Evolutionary conservation across 2,797 vertebrate genomes (phyloP).

Genomic region (Micropoecilia bifurca): DNA sequence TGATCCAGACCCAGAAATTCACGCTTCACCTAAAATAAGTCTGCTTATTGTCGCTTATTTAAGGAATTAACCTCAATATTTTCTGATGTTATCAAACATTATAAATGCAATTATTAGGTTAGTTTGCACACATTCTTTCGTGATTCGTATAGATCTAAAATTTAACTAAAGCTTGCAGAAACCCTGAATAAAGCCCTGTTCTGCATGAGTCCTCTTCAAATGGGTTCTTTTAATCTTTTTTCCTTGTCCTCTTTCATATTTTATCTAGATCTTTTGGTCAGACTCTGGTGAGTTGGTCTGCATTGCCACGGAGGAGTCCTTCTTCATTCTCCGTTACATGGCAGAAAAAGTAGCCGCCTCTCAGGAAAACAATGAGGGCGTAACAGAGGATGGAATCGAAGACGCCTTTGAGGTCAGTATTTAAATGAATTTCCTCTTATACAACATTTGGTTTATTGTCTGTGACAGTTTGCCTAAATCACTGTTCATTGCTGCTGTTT

Average conservation of each 20-base stretch:
- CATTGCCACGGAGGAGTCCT: slow-evolving; percentile 98
- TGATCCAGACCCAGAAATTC: not conserved
- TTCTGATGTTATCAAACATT: not conserved
- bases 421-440: not conserved
- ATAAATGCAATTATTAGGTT: not conserved
- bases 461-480: not conserved
- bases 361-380: slow-evolving; percentile 95
- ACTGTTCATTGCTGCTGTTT: not conserved
- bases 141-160: not conserved
- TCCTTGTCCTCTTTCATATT: not conserved
- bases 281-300: slow-evolving; percentile 98
- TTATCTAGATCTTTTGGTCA: slow-evolving; percentile 95
- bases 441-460: not conserved
- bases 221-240: not conserved
- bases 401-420: slow-evolving; percentile 94
- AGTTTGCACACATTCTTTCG: not conserved
- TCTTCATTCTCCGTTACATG: slow-evolving; percentile 97
- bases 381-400: slow-evolving; percentile 98
- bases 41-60: not conserved
- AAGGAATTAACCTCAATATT: not conserved
- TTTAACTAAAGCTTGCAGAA: not conserved
- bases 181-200: not conserved
- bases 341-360: slow-evolving; percentile 95
- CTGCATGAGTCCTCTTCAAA: not conserved
- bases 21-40: not conserved